Evolutionary conservation across 2,888 invertebrate genomes (phyloP).

Genomic region (Acanthosepion pharaonis): DNA sequence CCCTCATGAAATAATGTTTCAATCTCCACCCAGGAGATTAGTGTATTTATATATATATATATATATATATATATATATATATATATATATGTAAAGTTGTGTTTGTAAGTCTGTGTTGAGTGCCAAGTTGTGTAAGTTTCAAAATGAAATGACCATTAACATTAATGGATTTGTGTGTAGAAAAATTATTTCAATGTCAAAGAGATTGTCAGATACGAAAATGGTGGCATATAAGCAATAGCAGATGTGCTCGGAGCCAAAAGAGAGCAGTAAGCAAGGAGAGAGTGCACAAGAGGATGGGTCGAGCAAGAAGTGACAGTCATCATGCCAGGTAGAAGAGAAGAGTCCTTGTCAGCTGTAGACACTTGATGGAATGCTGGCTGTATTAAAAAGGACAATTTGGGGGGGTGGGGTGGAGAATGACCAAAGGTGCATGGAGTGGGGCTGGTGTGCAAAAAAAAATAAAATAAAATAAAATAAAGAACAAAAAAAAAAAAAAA

Average conservation of each 20-base stretch:
- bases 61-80: too few species aligned
- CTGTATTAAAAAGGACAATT: background rate
- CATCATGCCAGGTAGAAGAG: background rate
- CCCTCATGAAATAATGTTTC: background rate
- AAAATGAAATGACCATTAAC: background rate
- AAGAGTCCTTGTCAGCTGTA: slow-evolving; percentile 40
- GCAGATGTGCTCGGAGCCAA: background rate
- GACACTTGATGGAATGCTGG: slow-evolving; percentile 33
- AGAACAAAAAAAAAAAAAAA: background rate
- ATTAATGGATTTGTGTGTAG: slow-evolving; percentile 12
- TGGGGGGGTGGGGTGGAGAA: background rate
- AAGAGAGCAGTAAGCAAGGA: background rate
- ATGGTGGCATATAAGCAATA: background rate
- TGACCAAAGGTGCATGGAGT: background rate
- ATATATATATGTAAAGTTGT: background rate
- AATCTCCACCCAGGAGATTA: slow-evolving; percentile 33
- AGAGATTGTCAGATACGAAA: slow-evolving; percentile 33
- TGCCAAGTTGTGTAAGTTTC: background rate
- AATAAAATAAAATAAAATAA: background rate
- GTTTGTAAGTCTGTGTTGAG: background rate
- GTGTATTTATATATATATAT: background rate
- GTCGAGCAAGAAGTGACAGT: background rate
- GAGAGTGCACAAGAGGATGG: background rate
- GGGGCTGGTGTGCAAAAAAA: background rate
- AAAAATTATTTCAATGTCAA: background rate